These are phyloP conservation scores for Notodonta dromedarius DNA, from an alignment of 2,888 invertebrate species.

Conservation along the genomic window DNA sequence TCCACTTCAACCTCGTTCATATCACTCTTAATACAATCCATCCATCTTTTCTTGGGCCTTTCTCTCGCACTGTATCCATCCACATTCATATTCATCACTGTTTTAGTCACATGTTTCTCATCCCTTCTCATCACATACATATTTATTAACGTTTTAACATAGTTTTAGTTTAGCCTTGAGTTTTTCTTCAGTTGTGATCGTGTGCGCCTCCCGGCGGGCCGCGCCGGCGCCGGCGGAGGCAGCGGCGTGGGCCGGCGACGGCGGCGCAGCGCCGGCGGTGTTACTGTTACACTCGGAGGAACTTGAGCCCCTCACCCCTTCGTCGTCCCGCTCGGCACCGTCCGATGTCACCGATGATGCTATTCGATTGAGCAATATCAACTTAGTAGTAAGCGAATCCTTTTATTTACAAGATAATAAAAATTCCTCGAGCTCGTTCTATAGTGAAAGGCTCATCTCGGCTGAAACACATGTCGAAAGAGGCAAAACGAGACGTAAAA, in stretches of 20 bases:
- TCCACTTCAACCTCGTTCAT: too few species aligned
- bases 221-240: constrained; percentile 13
- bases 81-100: too few species aligned
- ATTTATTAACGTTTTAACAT: too few species aligned
- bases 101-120: too few species aligned
- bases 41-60: too few species aligned
- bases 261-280: constrained; percentile 20
- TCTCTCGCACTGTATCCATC: too few species aligned
- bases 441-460: constrained; percentile 4
- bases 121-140: too few species aligned
- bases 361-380: constrained; percentile 43
- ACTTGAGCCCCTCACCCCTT: constrained; percentile 15
- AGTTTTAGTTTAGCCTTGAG: background rate
- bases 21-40: too few species aligned
- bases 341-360: constrained; percentile 21
- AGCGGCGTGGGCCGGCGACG: constrained; percentile 19
- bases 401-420: constrained; percentile 19
- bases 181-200: constrained; percentile 46
- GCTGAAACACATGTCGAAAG: constrained; percentile 1
- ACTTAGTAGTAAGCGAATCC: constrained; percentile 38
- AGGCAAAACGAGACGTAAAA: constrained; percentile 5
- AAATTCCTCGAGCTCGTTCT: background rate
- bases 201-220: constrained; percentile 40
- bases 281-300: constrained; percentile 46
- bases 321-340: constrained; percentile 4